Base-by-base conservation (phyloP, 1,140 invertebrate genomes). In the Calephelis virginiensis region DNA sequence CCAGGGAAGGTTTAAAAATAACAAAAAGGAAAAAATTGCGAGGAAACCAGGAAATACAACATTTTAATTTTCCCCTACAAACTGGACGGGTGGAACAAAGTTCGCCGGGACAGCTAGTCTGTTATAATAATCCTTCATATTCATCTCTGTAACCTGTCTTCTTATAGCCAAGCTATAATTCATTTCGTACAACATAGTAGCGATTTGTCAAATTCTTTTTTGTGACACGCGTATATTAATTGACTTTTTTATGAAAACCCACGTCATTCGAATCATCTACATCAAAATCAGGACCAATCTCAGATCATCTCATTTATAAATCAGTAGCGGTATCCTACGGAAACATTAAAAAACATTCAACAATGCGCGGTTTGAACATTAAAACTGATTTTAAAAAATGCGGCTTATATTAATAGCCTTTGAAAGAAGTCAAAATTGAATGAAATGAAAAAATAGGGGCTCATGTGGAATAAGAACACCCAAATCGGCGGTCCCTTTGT, bases 351-450 rank as follows among this genome's bases (percentile, higher is more conserved):
- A 90, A 88, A 86, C 74, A 61, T 70, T 64, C 67, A 84, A 90
- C 88, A 90, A 90, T 88, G 75, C 80, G 70, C 78, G 77, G 78
- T 83, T 85, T 83, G 81, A 80, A 71, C 74, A 71, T 79, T 76
- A 86, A 85, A 81, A 85, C 80, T 79, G 81, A 83, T 82, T 86
- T 88, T 82, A 86, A 90, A 89, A 89, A 88, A 90, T 84, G 78
- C 80, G 84, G 81, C 85, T 90, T 87, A 89, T 86, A 89, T 90
- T 90, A 90, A 90, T 90, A 88, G 88, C 84, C 83, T 86, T 89
- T 83, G 85, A 87, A 84, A 90, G 81, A 89, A 91, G 86, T 91
- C 86, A 89, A 89, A 89, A 91, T 91, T 89, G 86, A 91, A 91
- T 86, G 85, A 87, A 82, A 88, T 85, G 85, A 91, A 89, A 89